Base-by-base conservation (phyloP, 2,797 vertebrate species). In the Potorous gilbertii region DNA sequence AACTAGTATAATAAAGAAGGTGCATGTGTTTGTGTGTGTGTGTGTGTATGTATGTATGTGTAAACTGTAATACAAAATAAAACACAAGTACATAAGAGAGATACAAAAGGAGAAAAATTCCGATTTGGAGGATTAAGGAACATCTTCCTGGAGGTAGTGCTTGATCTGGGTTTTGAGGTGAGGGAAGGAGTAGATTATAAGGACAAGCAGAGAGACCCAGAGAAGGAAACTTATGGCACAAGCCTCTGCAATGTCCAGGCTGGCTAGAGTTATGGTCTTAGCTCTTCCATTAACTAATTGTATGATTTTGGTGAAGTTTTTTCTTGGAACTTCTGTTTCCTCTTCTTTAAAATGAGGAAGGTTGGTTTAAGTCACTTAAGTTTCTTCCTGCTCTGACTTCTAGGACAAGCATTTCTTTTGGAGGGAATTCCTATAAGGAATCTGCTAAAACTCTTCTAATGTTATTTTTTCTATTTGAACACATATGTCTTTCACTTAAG, bases 381-480 rank as follows among this genome's bases (percentile, higher is more conserved):
- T 81, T 81, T 81, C 74, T 81, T 74, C 66, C 40, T 81, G 74
- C 74, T 81, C n/a, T 81, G n/a, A 81, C n/a, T 81, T 81, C 18
- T 27, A 81, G 74, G 74, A 46, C 40, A 81, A 81, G 21, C 74
- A 27, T 16, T 96, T 94, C 54, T 34, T 93, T 93, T 50, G 34
- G 28, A 50, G 1, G 81, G 93, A 91, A 18, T 40, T 18, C 29
- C 3, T 52, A 34, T 50, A 87, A 56, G 92, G 92, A 93, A 94
- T 57, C 59, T 81, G 40, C 40, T 46, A 93, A 46, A 91, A 87
- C 92, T 92, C 66, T 29, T 91, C 56, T 74, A 1, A 9, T 55
- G 50, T 16, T 91, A 94, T 57, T 56, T 92, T 92, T 96, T 92
- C 54, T 56, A 56, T 3, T 90, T n/a, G 94, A 94, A 59, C 87